Base-by-base conservation (phyloP, 2,888 invertebrate genomes). In the Sipha maydis region DNA sequence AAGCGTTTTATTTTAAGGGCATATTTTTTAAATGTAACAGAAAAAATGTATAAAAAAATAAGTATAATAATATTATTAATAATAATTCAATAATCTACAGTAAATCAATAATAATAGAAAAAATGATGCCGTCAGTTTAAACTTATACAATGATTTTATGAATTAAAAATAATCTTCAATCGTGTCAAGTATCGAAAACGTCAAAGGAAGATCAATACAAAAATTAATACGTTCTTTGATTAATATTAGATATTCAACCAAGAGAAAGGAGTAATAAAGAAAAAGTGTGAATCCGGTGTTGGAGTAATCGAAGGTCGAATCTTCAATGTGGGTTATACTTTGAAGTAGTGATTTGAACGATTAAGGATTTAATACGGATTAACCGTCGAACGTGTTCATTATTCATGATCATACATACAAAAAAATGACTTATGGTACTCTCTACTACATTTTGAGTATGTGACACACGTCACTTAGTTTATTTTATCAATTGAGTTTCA, bases 211-310 rank as follows among this genome's bases (percentile, higher is more conserved):
- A 61, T 31, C 38, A 25, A 73, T 34, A 83, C 69, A 82, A 48
- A 34, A 41, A 80, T 5, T 14, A 84, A 75, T 61, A 38, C 19
- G 56, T 21, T 61, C 56, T 61, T 61, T 5, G 75, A 61, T 61
- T 21, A 11, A 34, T 38, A 54, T 4, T 28, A 54, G 11, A 75
- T 28, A 19, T 71, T 34, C 25, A 21, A 56, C 71, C 19, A 28
- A 86, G 56, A 71, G 85, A 86, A 86, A 86, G 79, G 78, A 78
- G 77, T 67, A n/a, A n/a, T 38, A 56, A n/a, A 71, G 85, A 56
- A 86, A 79, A 86, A 71, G 69, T 86, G 79, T 79, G 71, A 78
- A 79, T 86, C 85, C 85, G 85, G 85, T 71, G 71, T 61, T n/a
- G 19, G 17, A 67, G n/a, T 78, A 34, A 85, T 78, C 25, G 77